phyloP scores from a whole-genome alignment of 2,888 invertebrate species.

The Ctenicera cuprea region DNA sequence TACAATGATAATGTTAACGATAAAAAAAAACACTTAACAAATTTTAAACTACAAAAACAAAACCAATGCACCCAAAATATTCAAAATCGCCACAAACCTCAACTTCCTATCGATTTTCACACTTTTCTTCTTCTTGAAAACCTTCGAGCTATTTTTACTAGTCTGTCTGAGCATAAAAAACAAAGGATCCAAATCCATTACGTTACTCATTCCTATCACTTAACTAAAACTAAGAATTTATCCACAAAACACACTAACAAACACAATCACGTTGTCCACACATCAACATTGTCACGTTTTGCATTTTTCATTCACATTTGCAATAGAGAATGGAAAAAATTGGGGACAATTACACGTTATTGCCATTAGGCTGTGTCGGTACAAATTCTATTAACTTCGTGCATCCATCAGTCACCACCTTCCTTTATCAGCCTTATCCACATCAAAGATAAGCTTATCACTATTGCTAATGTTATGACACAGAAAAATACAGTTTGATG shows the following conservation, averaged over 20 bases:
- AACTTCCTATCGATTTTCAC: slow-evolving; percentile 34
- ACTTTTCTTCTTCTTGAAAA: slow-evolving; percentile 39
- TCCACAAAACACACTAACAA: not conserved
- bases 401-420: slow-evolving; percentile 35
- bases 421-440: slow-evolving; percentile 42
- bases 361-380: too few species aligned
- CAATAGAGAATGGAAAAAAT: not conserved
- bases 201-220: slow-evolving; percentile 22
- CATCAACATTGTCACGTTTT: not conserved
- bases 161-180: slow-evolving; percentile 34
- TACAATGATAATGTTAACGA: not conserved
- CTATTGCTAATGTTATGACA: slow-evolving; percentile 41
- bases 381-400: slow-evolving; percentile 3
- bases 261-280: not conserved
- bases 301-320: not conserved
- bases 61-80: too few species aligned
- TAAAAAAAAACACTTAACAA: not conserved
- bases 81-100: slow-evolving; percentile 35
- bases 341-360: not conserved
- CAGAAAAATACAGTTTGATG: slow-evolving; percentile 29
- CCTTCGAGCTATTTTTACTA: slow-evolving; percentile 1
- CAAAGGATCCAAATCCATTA: slow-evolving; percentile 47
- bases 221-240: not conserved
- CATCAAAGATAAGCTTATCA: slow-evolving; percentile 42
- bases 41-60: too few species aligned